Conservation (phyloP, 2,888 invertebrate genomes). For the Bimastos eiseni region DNA sequence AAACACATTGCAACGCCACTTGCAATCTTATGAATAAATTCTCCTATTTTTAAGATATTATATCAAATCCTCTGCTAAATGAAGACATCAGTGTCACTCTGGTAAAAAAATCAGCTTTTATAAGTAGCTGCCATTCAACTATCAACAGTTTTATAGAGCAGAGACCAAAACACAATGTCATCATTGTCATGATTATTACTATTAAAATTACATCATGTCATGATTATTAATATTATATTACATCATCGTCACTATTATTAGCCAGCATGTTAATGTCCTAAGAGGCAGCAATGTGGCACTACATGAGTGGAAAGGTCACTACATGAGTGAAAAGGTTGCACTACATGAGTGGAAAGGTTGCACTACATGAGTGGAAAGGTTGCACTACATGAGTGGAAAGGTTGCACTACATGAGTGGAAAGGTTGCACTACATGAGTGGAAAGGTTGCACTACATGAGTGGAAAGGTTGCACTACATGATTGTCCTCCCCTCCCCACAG, state of each 20-base stretch:
- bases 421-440: background rate
- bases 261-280: background rate
- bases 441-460: background rate
- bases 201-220: too few species aligned
- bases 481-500: too few species aligned
- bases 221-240: background rate
- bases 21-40: background rate
- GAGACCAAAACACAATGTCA: background rate
- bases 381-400: background rate
- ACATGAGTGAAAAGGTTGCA: background rate
- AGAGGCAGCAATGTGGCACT: background rate
- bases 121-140: background rate
- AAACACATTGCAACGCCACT: background rate
- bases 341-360: background rate
- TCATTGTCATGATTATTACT: background rate
- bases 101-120: background rate
- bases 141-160: background rate
- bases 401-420: background rate
- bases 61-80: background rate
- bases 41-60: background rate
- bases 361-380: background rate
- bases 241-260: too few species aligned
- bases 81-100: background rate
- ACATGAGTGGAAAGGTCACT: background rate
- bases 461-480: too few species aligned